These are phyloP conservation scores for Diabrotica undecimpunctata DNA, from an alignment of 1,140 invertebrate species.

Conservation along the genomic window DNA sequence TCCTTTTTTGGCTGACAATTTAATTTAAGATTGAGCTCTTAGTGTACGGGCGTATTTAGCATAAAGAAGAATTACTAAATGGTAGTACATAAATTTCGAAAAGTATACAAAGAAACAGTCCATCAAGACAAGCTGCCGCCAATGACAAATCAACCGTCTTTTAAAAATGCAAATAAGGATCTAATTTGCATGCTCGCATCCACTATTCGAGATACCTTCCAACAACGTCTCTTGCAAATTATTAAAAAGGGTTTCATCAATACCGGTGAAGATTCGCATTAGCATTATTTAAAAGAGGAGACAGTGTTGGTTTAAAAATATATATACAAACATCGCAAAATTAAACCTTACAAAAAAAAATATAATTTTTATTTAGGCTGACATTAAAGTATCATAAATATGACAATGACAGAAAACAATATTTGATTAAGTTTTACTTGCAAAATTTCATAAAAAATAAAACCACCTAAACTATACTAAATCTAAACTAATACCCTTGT, in stretches of 20 bases:
- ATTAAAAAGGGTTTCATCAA: not conserved
- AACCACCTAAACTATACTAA: too few relatives aligned
- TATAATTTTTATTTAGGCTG: too few relatives aligned
- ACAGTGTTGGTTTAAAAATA: not conserved
- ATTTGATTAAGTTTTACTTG: too few relatives aligned
- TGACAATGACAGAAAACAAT: too few relatives aligned
- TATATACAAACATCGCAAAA: not conserved
- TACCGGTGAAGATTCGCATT: not conserved
- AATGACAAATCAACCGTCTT: slow-evolving; percentile 2
- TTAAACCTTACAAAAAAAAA: too few relatives aligned
- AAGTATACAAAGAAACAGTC: slow-evolving; percentile 2
- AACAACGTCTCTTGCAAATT: not conserved
- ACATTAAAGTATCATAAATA: too few relatives aligned
- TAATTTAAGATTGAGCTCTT: not conserved
- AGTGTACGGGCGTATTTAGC: not conserved
- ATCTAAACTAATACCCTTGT: too few relatives aligned
- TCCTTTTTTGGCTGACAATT: not conserved
- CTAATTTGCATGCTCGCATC: not conserved
- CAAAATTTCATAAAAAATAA: too few relatives aligned
- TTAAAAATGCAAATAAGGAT: not conserved
- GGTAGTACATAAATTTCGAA: slow-evolving; percentile 1
- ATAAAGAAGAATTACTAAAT: not conserved
- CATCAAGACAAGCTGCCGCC: slow-evolving; percentile 1
- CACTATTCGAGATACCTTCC: not conserved
- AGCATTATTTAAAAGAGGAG: not conserved